phyloP scores from a whole-genome alignment of 2,888 invertebrate genomes.

The Pantelozetes paolii region DNA sequence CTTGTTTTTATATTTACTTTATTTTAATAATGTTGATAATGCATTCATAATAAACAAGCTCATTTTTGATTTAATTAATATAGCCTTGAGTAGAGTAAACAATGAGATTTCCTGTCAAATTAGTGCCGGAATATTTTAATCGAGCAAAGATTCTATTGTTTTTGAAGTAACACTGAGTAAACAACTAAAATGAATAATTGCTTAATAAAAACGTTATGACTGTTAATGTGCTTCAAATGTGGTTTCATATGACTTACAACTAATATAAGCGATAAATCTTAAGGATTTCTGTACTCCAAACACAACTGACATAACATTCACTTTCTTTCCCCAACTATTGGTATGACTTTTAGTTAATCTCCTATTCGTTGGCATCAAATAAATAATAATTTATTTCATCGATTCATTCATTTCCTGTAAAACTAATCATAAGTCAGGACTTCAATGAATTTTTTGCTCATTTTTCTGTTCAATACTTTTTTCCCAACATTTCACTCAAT shows the following conservation, averaged over 20 bases:
- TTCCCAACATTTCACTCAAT: background rate
- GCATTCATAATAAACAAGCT: too few relatives aligned
- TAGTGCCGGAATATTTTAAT: too few relatives aligned
- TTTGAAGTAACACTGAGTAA: background rate
- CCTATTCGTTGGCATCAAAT: background rate
- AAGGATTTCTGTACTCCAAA: background rate
- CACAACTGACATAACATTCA: background rate
- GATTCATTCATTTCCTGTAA: background rate
- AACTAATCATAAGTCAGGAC: background rate
- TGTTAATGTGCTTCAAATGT: background rate
- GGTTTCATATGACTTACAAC: background rate
- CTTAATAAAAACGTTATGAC: constrained; percentile 9
- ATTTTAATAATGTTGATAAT: too few relatives aligned
- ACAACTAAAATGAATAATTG: background rate
- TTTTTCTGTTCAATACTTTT: background rate
- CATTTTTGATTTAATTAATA: too few relatives aligned
- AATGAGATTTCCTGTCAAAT: too few relatives aligned
- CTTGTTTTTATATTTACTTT: too few relatives aligned
- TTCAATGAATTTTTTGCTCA: background rate
- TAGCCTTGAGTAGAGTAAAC: too few relatives aligned
- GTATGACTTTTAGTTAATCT: background rate
- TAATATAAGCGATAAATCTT: background rate
- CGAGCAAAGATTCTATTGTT: too few relatives aligned
- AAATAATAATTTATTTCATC: constrained; percentile 17
- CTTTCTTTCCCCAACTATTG: too few relatives aligned